A percentile compares a stretch with the other conserved stretches of the same genome.
Conservation (phyloP, 2,113 vertebrate species). For the Columba janthina region DNA sequence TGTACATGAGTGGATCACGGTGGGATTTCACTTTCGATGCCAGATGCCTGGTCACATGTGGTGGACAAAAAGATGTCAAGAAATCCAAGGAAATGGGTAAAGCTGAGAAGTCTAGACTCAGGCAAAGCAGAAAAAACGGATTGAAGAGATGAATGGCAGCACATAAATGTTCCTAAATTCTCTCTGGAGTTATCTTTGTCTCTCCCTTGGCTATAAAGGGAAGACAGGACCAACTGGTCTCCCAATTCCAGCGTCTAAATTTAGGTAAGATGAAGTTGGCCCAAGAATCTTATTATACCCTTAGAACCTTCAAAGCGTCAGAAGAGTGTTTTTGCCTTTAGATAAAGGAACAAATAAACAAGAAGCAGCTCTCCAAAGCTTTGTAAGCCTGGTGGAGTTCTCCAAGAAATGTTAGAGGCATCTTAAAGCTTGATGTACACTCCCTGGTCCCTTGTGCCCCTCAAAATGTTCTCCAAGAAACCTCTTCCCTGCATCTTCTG, state of each 20-base stretch:
- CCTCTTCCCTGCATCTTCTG: not conserved
- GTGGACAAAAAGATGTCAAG: not conserved
- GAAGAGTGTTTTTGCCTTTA: not conserved
- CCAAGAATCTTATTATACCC: not conserved
- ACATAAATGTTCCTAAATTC: not conserved
- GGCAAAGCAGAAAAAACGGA: not conserved
- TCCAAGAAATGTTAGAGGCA: not conserved
- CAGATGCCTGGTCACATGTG: not conserved
- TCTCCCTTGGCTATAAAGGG: not conserved
- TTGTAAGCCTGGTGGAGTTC: not conserved
- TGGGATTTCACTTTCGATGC: not conserved
- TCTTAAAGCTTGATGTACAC: not conserved
- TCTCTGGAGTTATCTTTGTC: not conserved
- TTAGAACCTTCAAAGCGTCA: not conserved
- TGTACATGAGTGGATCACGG: not conserved
- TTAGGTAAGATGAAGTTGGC: not conserved
- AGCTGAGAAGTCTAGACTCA: not conserved
- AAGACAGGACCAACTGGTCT: not conserved
- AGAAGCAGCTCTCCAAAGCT: not conserved
- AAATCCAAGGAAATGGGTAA: not conserved
- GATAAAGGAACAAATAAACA: not conserved
- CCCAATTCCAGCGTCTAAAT: not conserved
- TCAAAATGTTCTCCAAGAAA: not conserved
- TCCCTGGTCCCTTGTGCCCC: not conserved
- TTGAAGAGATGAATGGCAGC: not conserved